phyloP scores from a whole-genome alignment of 1,140 invertebrate species.

The Homarus americanus region DNA sequence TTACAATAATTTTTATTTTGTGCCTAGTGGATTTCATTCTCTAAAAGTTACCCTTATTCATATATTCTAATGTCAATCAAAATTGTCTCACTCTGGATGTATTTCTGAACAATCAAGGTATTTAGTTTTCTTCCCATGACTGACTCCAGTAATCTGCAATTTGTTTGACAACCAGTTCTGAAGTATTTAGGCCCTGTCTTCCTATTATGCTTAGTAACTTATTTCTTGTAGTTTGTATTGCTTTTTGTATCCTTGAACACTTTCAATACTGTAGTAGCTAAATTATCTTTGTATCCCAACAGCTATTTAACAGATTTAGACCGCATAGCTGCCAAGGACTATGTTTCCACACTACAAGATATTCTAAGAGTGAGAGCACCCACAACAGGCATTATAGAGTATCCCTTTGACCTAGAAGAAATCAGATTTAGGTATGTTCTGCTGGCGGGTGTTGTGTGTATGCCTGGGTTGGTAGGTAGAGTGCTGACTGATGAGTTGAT shows the following conservation, averaged over 20 bases:
- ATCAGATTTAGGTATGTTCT: conserved; percentile 92
- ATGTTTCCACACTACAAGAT: conserved; percentile 97
- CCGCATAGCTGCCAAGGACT: conserved; percentile 93
- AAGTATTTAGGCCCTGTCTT: background rate
- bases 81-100: background rate
- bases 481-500: conserved; percentile 21
- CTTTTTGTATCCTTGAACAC: conserved; percentile 40
- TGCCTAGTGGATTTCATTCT: background rate
- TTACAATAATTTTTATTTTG: background rate
- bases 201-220: conserved; percentile 22
- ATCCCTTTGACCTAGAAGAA: conserved; percentile 98
- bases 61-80: background rate
- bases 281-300: conserved; percentile 75
- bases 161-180: background rate
- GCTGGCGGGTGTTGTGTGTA: conserved; percentile 36
- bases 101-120: background rate
- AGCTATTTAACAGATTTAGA: conserved; percentile 93
- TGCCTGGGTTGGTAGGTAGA: conserved; percentile 66
- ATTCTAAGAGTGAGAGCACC: conserved; percentile 97
- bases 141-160: background rate
- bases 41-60: background rate
- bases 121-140: background rate
- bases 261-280: conserved; percentile 56
- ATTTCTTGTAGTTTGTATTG: conserved; percentile 27
- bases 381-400: conserved; percentile 98